phyloP scores from a whole-genome alignment of 1,140 invertebrate species.

The Phymastichus coffea region DNA sequence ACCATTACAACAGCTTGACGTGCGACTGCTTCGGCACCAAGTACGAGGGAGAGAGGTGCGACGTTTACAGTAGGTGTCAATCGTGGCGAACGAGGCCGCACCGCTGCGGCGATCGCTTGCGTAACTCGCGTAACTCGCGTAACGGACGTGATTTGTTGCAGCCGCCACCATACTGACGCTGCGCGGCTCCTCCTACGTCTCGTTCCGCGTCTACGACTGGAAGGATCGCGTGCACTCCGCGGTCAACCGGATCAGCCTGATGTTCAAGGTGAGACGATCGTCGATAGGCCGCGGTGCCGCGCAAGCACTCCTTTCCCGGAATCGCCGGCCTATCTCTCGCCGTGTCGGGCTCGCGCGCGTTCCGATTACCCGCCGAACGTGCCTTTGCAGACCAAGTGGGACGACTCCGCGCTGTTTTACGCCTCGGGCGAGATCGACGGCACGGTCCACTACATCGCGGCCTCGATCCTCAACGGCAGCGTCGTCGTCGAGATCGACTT shows the following conservation, averaged over 20 bases:
- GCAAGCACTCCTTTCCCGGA: no score
- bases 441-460: constrained; percentile 78
- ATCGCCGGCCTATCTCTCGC: background rate
- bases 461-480: constrained; percentile 75
- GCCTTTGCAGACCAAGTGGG: constrained; percentile 69
- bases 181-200: constrained; percentile 87
- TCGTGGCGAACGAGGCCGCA: no score
- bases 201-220: constrained; percentile 90
- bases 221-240: constrained; percentile 87
- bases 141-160: constrained; percentile 53
- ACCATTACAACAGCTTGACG: constrained; percentile 82
- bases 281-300: no score
- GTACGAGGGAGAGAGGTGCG: constrained; percentile 87
- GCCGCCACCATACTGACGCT: constrained; percentile 85
- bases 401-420: constrained; percentile 84
- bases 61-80: constrained; percentile 78
- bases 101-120: no score
- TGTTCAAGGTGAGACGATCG: constrained; percentile 85
- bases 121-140: no score
- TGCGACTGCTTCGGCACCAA: constrained; percentile 90
- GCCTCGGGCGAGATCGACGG: constrained; percentile 81
- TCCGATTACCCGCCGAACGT: background rate
- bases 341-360: background rate
- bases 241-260: constrained; percentile 80
- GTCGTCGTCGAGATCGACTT: constrained; percentile 82